A percentile compares a stretch with the other conserved stretches of the same genome.
Evolutionary conservation across 2,113 vertebrate genomes (phyloP).

Genomic region (Chaetodon auriga): DNA sequence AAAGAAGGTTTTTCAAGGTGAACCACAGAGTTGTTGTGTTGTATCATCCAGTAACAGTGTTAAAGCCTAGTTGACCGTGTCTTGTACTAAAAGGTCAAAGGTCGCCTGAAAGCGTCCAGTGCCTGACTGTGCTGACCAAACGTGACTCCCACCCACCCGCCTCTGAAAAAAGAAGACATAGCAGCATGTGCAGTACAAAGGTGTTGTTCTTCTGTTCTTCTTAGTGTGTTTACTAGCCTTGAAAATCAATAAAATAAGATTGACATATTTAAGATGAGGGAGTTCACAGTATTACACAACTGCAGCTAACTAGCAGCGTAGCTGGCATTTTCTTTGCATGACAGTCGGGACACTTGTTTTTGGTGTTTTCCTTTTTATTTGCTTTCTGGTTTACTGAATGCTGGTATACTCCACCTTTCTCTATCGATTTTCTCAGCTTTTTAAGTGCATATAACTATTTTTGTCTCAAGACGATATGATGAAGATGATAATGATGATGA

Average conservation of each 20-base stretch:
- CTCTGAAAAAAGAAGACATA: slow-evolving; percentile 55
- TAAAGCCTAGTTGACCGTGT: slow-evolving; percentile 19
- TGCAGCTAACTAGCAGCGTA: slow-evolving; percentile 73
- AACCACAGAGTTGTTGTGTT: slow-evolving; percentile 30
- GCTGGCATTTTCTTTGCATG: slow-evolving; percentile 83
- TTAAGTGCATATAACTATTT: slow-evolving; percentile 84
- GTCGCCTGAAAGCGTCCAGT: slow-evolving; percentile 28
- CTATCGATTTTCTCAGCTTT: slow-evolving; percentile 82
- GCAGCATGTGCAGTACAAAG: slow-evolving; percentile 78
- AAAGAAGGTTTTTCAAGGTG: slow-evolving; percentile 17
- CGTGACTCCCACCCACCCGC: slow-evolving; percentile 1
- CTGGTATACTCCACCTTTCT: slow-evolving; percentile 77
- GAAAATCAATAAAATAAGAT: slow-evolving; percentile 64
- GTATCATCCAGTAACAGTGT: slow-evolving; percentile 48
- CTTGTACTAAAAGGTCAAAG: slow-evolving; percentile 51
- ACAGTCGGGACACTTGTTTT: slow-evolving; percentile 75
- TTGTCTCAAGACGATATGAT: slow-evolving; percentile 79
- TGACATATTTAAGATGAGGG: slow-evolving; percentile 69
- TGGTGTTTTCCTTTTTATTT: slow-evolving; percentile 68
- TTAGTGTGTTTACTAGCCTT: slow-evolving; percentile 74
- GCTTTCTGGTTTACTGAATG: slow-evolving; percentile 82
- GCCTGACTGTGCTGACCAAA: slow-evolving; percentile 42
- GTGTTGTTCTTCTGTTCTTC: slow-evolving; percentile 76
- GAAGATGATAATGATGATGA: slow-evolving; percentile 66
- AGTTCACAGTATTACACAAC: slow-evolving; percentile 73